Conservation (phyloP, 1,140 invertebrate species). For the Tetramorium simillimum region DNA sequence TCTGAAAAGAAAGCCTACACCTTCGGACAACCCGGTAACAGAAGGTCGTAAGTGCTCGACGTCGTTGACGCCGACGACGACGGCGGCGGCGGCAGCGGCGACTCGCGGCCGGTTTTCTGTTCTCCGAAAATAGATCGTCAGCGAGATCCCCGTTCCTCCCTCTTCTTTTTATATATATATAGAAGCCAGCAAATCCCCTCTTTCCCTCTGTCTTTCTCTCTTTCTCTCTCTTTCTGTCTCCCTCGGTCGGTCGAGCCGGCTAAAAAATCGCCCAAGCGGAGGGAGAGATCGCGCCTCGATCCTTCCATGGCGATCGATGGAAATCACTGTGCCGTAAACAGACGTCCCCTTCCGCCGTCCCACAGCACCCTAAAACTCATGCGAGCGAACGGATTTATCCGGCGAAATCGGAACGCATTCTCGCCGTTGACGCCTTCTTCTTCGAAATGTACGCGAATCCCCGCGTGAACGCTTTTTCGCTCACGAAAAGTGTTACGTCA, state of each 20-base stretch:
- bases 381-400: conserved; percentile 52
- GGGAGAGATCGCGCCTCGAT: conserved; percentile 39
- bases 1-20: conserved; percentile 37
- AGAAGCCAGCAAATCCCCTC: conserved; percentile 33
- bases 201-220: conserved; percentile 29
- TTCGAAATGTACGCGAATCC: not conserved
- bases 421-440: not conserved
- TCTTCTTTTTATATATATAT: conserved; percentile 67
- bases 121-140: conserved; percentile 84
- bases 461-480: not conserved
- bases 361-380: not conserved
- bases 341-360: not conserved
- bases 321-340: conserved; percentile 50
- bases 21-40: conserved; percentile 42
- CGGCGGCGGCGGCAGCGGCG: not conserved
- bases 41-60: conserved; percentile 42
- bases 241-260: conserved; percentile 62
- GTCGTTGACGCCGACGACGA: not conserved
- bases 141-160: conserved; percentile 74
- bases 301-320: conserved; percentile 58
- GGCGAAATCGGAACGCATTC: conserved; percentile 37
- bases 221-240: conserved; percentile 70
- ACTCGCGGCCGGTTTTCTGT: conserved; percentile 78
- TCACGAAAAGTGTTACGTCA: conserved; percentile 22
- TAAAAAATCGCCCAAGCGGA: conserved; percentile 53